Evolutionary conservation across 1,140 invertebrate species (phyloP).

Genomic region (Mylabris phalerata): DNA sequence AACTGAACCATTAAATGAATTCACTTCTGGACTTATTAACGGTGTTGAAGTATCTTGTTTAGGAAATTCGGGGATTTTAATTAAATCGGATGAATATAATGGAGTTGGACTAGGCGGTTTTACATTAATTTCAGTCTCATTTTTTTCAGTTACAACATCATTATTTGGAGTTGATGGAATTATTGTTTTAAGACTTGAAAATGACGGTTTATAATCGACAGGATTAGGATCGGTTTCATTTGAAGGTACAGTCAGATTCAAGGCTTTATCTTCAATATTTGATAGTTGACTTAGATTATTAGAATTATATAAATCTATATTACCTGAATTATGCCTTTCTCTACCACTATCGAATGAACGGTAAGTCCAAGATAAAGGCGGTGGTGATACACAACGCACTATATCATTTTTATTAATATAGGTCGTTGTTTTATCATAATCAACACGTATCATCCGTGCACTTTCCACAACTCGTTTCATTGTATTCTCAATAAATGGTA

Average conservation of each 20-base stretch:
- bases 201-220: too few species aligned
- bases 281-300: too few species aligned
- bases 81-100: too few species aligned
- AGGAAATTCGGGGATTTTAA: too few species aligned
- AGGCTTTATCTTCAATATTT: slow-evolving; percentile 1
- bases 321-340: slow-evolving; percentile 3
- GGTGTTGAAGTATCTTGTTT: too few species aligned
- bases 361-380: slow-evolving; percentile 1
- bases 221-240: too few species aligned
- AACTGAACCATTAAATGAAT: not conserved
- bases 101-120: too few species aligned
- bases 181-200: too few species aligned
- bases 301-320: not conserved
- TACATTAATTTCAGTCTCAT: too few species aligned
- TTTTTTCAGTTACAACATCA: too few species aligned
- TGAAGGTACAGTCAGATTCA: slow-evolving; percentile 3
- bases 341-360: not conserved
- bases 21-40: too few species aligned
- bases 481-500: slow-evolving; percentile 1
- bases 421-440: slow-evolving; percentile 14
- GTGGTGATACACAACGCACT: slow-evolving; percentile 5
- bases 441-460: slow-evolving; percentile 4
- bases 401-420: slow-evolving; percentile 10
- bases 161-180: too few species aligned
- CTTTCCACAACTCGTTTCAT: slow-evolving; percentile 7